Percentiles rank a stretch among this genome's conserved stretches.
These are phyloP conservation scores for Pseudopleuronectes americanus DNA, from an alignment of 2,797 vertebrate species.

Conservation along the genomic window DNA sequence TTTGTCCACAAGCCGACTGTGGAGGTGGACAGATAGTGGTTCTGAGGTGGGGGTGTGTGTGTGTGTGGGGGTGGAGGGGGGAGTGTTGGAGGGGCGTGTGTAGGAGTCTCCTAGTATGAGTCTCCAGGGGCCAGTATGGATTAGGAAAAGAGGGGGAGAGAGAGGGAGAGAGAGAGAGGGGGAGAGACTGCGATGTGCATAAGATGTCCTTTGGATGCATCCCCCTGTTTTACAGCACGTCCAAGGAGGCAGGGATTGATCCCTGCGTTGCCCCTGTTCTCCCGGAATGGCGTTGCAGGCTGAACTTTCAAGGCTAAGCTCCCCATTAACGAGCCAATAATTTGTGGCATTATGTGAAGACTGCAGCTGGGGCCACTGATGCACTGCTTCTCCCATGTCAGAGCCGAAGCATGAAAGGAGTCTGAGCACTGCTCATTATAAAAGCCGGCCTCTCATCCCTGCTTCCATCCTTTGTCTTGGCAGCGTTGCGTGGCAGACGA, in stretches of 20 bases:
- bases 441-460: slow-evolving; percentile 60
- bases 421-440: slow-evolving; percentile 57
- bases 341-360: slow-evolving; percentile 74
- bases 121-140: slow-evolving; percentile 71
- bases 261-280: slow-evolving; percentile 38
- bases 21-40: slow-evolving; percentile 83
- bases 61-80: slow-evolving; percentile 24
- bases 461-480: slow-evolving; percentile 68
- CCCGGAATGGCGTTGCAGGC: slow-evolving; percentile 50
- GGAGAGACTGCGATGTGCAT: slow-evolving; percentile 39
- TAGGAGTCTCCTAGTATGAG: slow-evolving; percentile 77
- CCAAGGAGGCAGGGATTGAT: slow-evolving; percentile 69
- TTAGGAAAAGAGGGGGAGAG: slow-evolving; percentile 42
- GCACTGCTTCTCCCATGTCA: slow-evolving; percentile 68
- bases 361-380: slow-evolving; percentile 74
- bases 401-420: slow-evolving; percentile 59
- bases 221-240: slow-evolving; percentile 59
- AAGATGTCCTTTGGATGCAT: slow-evolving; percentile 72
- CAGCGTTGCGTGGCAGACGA: slow-evolving; percentile 54
- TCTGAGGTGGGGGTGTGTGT: slow-evolving; percentile 72
- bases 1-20: slow-evolving; percentile 84
- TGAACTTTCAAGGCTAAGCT: slow-evolving; percentile 72
- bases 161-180: slow-evolving; percentile 35
- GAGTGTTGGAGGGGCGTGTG: slow-evolving; percentile 64
- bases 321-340: slow-evolving; percentile 76